Base-by-base conservation (phyloP, 1,140 invertebrate genomes). In the Procambarus virginalis region DNA sequence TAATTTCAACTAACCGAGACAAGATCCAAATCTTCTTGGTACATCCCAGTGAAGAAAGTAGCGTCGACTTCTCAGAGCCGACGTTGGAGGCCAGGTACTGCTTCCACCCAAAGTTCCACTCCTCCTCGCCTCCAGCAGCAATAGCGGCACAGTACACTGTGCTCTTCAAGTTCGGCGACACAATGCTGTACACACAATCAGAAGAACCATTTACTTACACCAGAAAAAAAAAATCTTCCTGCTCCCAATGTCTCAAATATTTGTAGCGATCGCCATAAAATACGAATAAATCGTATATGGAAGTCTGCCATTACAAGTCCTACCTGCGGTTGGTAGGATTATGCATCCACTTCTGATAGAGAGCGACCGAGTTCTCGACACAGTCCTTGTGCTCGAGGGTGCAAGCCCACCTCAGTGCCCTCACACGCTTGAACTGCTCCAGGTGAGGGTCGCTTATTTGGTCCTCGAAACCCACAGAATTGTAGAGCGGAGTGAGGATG, bases 1-100 rank as follows among this genome's bases (percentile, higher is more conserved):
- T 73, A 73, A 73, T 4, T 73, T 73, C n/a, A 68, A 46, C 75
- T 79, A 17, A 95, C 94, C 93, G 94, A 89, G 94, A 93, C 4
- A 95, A 90, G 46, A 95, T 91, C 89, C 93, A 93, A 2, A 92
- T 86, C 91, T 95, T 93, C 85, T 93, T 93, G n/a, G 92, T 92
- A 93, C 97, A 98, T 20, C 96, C 96, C 48, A 98, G 94, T 10
- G 96, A 95, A 8, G 92, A 93, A 14, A 97, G 93, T 64, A 98
- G 95, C 0, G 94, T 94, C 45, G 93, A 93, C 92, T 96, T 95
- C 84, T 97, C 97, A 3, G 95, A 94, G 3, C 92, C 93, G 2
- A 93, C 92, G 70, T 93, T 92, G 1, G 94, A 88, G 20, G 84
- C 86, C 51, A 93, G 92, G 91, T 94, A 95, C 75, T 93, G 92